A percentile compares a stretch with the other conserved stretches of the same genome.
These are phyloP conservation scores for Trachelus tabidus DNA, from an alignment of 2,888 invertebrate genomes.

Conservation along the genomic window DNA sequence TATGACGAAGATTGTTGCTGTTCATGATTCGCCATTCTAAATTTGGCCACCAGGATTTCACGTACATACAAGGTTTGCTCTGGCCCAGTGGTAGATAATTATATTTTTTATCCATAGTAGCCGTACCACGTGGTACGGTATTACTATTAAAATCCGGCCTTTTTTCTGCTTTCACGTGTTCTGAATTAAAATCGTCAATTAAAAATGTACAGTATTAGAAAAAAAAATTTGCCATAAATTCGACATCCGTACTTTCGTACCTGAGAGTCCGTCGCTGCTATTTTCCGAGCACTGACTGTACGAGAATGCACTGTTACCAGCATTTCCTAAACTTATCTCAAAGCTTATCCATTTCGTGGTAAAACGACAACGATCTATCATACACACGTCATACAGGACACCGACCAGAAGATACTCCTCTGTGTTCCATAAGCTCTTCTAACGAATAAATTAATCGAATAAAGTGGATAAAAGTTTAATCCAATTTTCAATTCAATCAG, in stretches of 20 bases:
- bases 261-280: slow-evolving; percentile 18
- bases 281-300: slow-evolving; percentile 24
- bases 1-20: slow-evolving; percentile 74
- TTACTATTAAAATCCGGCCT: slow-evolving; percentile 50
- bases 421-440: slow-evolving; percentile 72
- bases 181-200: slow-evolving; percentile 30
- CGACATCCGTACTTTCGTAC: neutral
- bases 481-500: neutral
- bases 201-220: neutral
- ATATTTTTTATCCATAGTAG: slow-evolving; percentile 66
- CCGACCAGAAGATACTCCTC: slow-evolving; percentile 76
- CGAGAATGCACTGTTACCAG: slow-evolving; percentile 64
- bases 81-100: slow-evolving; percentile 67
- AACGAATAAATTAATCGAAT: slow-evolving; percentile 9
- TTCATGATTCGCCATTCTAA: slow-evolving; percentile 75
- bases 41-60: slow-evolving; percentile 74
- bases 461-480: neutral
- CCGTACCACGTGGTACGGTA: slow-evolving; percentile 64
- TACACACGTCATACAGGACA: slow-evolving; percentile 75
- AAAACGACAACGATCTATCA: slow-evolving; percentile 72
- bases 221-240: neutral
- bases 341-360: slow-evolving; percentile 71
- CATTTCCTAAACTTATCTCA: slow-evolving; percentile 76
- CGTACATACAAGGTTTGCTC: slow-evolving; percentile 75
- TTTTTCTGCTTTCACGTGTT: slow-evolving; percentile 40